Base-by-base conservation (phyloP, 2,888 invertebrate species). In the Drosophila imparisetae region DNA sequence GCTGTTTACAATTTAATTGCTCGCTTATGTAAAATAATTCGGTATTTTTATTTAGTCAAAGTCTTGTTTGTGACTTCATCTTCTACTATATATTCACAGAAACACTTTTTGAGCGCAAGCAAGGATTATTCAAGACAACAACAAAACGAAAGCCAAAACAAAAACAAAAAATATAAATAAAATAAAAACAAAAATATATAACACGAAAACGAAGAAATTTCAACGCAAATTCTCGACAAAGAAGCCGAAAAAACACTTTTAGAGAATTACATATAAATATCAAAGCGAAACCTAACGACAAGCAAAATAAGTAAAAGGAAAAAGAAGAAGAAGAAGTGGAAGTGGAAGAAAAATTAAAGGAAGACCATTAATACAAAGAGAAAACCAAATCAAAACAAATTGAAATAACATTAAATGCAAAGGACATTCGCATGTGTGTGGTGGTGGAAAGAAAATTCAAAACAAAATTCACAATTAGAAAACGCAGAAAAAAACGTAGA, bases 371-470 rank as follows among this genome's bases (percentile, higher is more conserved):
- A 57, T 1, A 65, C 54, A 50, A 70, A 59, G 73, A 70, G 77
- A 71, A 65, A 64, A 58, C 54, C 54, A 49, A 72, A 82, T 74
- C 74, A 66, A 81, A 73, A 74, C 80, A 84, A 79, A 83, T 79
- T 78, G 83, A 83, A 87, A 83, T 83, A 83, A 90, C 84, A 91
- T 89, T 92, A 91, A 92, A 91, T 91, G 91, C 91, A 91, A 91
- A 92, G 90, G 91, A 92, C 92, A 91, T 91, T 91, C 91, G 91
- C 91, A 91, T 91, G 91, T 91, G 91, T 91, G 91, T 91, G 91
- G 91, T 91, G 91, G 91, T 91, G 91, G 91, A 92, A 91, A 83
- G 90, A 90, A 91, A 91, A 90, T 90, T 91, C 87, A 91, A 92
- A 91, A 91, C 91, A 91, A 91, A 91, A 91, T 91, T 91, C 89